Conservation (phyloP, 1,140 invertebrate genomes). For the Forficula auricularia region DNA sequence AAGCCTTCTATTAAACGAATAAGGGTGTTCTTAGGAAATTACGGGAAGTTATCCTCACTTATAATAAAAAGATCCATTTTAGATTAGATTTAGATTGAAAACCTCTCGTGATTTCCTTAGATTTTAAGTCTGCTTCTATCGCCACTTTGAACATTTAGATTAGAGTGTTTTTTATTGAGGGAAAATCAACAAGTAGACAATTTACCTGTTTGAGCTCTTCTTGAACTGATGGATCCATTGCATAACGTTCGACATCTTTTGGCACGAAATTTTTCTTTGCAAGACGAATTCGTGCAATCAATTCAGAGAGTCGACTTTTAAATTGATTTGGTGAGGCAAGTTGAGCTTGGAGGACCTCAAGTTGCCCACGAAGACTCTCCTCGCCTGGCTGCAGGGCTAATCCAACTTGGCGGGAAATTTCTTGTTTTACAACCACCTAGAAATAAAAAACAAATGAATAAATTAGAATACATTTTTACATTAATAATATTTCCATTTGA, state of each 20-base stretch:
- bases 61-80: too few species aligned
- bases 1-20: too few species aligned
- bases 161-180: too few species aligned
- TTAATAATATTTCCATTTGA: too few species aligned
- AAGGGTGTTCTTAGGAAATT: too few species aligned
- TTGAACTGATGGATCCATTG: slow-evolving; percentile 40
- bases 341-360: slow-evolving; percentile 70
- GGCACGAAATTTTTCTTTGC: slow-evolving; percentile 38
- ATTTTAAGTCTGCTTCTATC: too few species aligned
- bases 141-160: too few species aligned
- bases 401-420: slow-evolving; percentile 69
- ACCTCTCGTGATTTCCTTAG: too few species aligned
- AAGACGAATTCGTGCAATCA: slow-evolving; percentile 72
- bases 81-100: too few species aligned
- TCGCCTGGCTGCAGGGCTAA: slow-evolving; percentile 73
- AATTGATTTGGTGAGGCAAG: slow-evolving; percentile 81
- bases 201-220: slow-evolving; percentile 43
- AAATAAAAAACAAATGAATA: slow-evolving; percentile 13
- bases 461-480: not conserved
- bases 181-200: too few species aligned
- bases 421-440: slow-evolving; percentile 70
- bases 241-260: slow-evolving; percentile 29
- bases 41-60: too few species aligned
- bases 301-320: slow-evolving; percentile 77
- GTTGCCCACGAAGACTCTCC: slow-evolving; percentile 61